Percentiles rank a stretch among this genome's conserved stretches.
phyloP scores from a whole-genome alignment of 2,888 invertebrate species.

The Antheraea assamensis region DNA sequence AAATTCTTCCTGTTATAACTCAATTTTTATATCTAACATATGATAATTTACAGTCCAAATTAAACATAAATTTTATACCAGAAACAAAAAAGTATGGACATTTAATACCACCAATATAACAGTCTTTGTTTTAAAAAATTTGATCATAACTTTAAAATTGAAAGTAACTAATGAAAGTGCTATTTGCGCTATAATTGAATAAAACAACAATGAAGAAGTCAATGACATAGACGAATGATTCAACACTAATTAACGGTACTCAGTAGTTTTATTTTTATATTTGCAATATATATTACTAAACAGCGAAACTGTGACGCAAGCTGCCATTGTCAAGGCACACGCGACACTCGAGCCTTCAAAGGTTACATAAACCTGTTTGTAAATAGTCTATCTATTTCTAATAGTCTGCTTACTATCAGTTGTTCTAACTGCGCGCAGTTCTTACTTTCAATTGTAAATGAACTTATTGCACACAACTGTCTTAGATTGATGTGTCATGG shows the following conservation, averaged over 20 bases:
- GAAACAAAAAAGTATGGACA: background rate
- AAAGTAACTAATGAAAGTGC: background rate
- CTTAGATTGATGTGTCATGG: background rate
- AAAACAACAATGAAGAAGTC: background rate
- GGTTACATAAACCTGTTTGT: background rate
- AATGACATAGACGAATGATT: background rate
- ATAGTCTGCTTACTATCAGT: background rate
- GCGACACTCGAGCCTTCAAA: background rate
- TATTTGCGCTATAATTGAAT: background rate
- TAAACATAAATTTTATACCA: background rate
- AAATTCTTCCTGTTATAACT: too few species aligned
- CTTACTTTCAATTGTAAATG: background rate
- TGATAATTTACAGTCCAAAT: background rate
- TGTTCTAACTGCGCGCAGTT: background rate
- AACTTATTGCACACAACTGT: background rate
- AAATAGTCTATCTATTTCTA: too few species aligned
- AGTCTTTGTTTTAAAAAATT: background rate
- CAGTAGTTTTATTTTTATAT: background rate
- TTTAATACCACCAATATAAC: background rate
- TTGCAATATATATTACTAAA: background rate
- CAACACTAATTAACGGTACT: background rate
- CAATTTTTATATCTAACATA: too few species aligned
- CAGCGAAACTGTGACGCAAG: background rate
- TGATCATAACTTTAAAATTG: background rate
- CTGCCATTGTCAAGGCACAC: background rate